Conservation (phyloP, 1,140 invertebrate genomes). For the Holotrichia oblita region DNA sequence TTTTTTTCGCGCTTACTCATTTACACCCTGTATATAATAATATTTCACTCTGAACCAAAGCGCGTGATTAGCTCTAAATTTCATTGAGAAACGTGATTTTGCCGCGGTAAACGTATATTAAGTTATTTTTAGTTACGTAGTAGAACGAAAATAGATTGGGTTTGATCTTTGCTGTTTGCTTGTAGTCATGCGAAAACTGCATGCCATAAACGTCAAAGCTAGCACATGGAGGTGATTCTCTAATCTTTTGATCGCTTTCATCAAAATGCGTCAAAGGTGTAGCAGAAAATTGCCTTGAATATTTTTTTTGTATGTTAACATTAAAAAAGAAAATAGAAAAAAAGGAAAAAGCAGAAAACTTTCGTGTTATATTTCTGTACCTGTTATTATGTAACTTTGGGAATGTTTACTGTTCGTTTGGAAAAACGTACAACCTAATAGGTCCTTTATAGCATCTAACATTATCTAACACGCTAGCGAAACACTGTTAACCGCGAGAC, state of each 20-base stretch:
- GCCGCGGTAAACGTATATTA: neutral
- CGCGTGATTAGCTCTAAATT: neutral
- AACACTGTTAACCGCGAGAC: slow-evolving; percentile 30
- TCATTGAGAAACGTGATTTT: neutral
- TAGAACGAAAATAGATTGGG: neutral
- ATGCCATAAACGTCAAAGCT: neutral
- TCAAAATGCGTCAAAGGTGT: no score
- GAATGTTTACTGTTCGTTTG: slow-evolving; percentile 41
- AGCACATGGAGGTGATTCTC: no score
- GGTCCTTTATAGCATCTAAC: slow-evolving; percentile 54
- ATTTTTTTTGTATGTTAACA: no score
- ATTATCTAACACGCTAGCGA: slow-evolving; percentile 48
- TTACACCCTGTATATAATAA: no score
- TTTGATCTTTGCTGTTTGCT: neutral
- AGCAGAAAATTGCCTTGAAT: no score
- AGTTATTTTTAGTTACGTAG: slow-evolving; percentile 18
- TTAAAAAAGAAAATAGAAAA: no score
- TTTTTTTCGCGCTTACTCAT: no score
- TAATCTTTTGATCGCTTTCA: no score
- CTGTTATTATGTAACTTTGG: slow-evolving; percentile 22
- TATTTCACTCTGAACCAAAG: neutral
- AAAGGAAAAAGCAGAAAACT: neutral
- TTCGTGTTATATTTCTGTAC: neutral
- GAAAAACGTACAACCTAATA: slow-evolving; percentile 52
- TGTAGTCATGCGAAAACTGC: neutral